Base-by-base conservation (phyloP, 2,797 vertebrate genomes). In the Neosalanx taihuensis region DNA sequence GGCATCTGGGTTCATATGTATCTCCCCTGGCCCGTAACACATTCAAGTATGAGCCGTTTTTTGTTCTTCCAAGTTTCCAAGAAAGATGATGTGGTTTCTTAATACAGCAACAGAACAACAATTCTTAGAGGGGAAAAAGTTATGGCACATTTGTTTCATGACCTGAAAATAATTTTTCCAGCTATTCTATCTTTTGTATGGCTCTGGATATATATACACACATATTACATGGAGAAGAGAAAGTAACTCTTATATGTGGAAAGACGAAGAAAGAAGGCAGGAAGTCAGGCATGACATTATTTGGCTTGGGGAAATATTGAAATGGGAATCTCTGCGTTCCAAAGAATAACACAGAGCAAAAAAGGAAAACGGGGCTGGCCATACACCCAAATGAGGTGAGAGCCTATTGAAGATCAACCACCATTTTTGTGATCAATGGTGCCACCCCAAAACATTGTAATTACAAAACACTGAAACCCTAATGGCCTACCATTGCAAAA, bases 301-400 rank as follows among this genome's bases (percentile, higher is more conserved):
- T 49, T 49, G 41, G 20, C 37, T 17, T 15, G 46, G 37, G 13
- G 46, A 53, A 51, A 17, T 0, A 30, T 30, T 26, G 26, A 18
- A 15, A 53, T 26, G 3, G 64, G 64, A 30, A 30, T 67, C 20
- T 67, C 26, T 67, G 64, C 64, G 29, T 67, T 26, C 64, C 41
- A 29, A 49, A 66, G 23, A 66, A 51, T 51, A 30, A 66, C 62
- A 64, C 9, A 18, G 6, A 37, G 18, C 62, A 64, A 9, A 20
- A n/a, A 64, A n/a, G 2, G 51, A 20, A 64, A 65, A 49, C 20
- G 6, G 10, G 3, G 62, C 18, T 10, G 37, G 37, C 41, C n/a
- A 20, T n/a, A 41, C 12, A n/a, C 63, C 33, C 10, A 26, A 49
- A 49, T 13, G 64, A 23, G 20, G 23, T 13, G 41, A 41, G 35